A percentile compares a stretch with the other conserved stretches of the same genome.
These are phyloP conservation scores for Diaphora mendica DNA, from an alignment of 2,888 invertebrate genomes.

Conservation along the genomic window DNA sequence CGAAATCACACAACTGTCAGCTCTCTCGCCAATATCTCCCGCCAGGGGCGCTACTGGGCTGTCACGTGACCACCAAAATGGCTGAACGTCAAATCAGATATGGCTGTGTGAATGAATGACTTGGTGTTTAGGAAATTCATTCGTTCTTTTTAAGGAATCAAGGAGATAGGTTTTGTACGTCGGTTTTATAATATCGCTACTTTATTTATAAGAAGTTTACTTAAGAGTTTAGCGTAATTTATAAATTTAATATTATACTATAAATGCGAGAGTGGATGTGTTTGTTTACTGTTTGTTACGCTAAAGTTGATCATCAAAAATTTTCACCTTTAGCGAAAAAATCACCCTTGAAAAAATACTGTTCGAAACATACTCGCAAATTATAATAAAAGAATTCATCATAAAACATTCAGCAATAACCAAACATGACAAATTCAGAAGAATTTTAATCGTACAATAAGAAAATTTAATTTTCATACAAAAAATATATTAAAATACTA, in stretches of 20 bases:
- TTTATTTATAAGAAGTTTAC: neutral
- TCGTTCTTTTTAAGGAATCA: conserved; percentile 4
- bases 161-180: neutral
- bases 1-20: neutral
- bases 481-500: neutral
- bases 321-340: neutral
- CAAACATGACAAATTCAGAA: neutral
- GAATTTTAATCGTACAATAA: no score
- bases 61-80: conserved; percentile 2
- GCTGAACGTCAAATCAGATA: neutral
- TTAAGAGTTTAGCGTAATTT: neutral
- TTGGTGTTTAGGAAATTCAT: conserved; percentile 7
- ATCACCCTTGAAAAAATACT: neutral
- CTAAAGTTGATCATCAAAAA: neutral
- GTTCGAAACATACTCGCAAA: neutral
- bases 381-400: no score
- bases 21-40: neutral
- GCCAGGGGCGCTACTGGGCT: neutral
- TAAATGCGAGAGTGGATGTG: neutral
- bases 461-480: neutral
- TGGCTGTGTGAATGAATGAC: conserved; percentile 12
- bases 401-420: neutral
- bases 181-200: neutral
- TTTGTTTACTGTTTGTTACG: neutral
- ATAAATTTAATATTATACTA: neutral